A percentile compares a stretch with the other conserved stretches of the same genome.
Conservation (phyloP, 2,888 invertebrate genomes). For the Smittia aterrima region DNA sequence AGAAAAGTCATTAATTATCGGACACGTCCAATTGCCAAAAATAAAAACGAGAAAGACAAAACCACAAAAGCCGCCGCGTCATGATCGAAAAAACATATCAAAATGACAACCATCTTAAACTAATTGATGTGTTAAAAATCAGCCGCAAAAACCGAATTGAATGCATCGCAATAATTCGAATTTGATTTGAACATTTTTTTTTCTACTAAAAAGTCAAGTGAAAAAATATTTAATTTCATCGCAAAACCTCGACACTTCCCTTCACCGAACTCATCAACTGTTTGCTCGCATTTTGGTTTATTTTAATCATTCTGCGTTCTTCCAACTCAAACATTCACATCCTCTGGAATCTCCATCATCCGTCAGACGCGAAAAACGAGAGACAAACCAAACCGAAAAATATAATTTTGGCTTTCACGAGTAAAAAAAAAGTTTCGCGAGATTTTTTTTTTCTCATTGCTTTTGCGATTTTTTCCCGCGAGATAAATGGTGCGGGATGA, state of each 20-base stretch:
- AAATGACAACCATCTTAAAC: constrained; percentile 29
- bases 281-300: not conserved
- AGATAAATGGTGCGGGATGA: constrained; percentile 41
- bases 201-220: too few species aligned
- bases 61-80: not conserved
- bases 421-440: not conserved
- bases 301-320: constrained; percentile 20
- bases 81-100: not conserved
- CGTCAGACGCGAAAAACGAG: constrained; percentile 1
- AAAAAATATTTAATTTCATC: too few species aligned
- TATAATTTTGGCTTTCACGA: constrained; percentile 40
- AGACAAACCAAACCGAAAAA: constrained; percentile 37
- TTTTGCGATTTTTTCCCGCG: constrained; percentile 7
- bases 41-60: not conserved
- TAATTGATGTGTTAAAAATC: constrained; percentile 36
- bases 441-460: constrained; percentile 5
- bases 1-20: constrained; percentile 26
- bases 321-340: constrained; percentile 3
- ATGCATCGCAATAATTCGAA: too few species aligned
- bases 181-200: too few species aligned
- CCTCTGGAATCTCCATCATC: constrained; percentile 25
- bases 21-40: not conserved
- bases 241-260: too few species aligned
- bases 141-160: too few species aligned
- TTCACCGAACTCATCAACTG: not conserved